Conservation (phyloP, 2,888 invertebrate genomes). For the Aethes cnicana region DNA sequence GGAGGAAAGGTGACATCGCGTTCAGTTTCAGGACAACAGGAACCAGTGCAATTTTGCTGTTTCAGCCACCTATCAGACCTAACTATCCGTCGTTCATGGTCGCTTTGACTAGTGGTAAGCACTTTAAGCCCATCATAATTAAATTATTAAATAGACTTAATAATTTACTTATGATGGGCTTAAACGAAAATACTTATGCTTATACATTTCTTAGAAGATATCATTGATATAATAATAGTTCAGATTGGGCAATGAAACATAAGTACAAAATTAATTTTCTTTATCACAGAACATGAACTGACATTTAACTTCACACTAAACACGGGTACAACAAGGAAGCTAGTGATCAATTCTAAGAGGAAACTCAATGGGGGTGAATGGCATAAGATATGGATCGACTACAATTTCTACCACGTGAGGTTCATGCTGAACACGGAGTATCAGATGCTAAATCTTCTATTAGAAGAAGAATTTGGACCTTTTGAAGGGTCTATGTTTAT, state of each 20-base stretch:
- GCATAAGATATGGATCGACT: slow-evolving; percentile 98
- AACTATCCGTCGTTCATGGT: slow-evolving; percentile 96
- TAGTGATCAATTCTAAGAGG: slow-evolving; percentile 91
- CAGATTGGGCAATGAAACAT: no score
- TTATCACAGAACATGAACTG: slow-evolving; percentile 87
- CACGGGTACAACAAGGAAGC: slow-evolving; percentile 90
- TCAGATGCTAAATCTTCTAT: slow-evolving; percentile 91
- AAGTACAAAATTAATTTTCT: not conserved
- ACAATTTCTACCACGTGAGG: slow-evolving; percentile 95
- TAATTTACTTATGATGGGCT: no score
- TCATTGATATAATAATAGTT: no score
- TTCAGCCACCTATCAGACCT: slow-evolving; percentile 94
- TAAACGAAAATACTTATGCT: no score
- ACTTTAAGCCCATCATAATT: no score
- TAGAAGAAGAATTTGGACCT: slow-evolving; percentile 94
- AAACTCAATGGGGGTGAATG: slow-evolving; percentile 95
- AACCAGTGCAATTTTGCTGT: slow-evolving; percentile 92
- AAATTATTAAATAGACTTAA: no score
- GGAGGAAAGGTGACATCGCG: slow-evolving; percentile 95
- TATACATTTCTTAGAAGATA: no score
- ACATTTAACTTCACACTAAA: slow-evolving; percentile 95
- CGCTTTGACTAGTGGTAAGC: slow-evolving; percentile 90
- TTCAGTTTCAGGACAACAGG: slow-evolving; percentile 97
- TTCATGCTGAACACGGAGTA: slow-evolving; percentile 96
- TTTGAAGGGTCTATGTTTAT: slow-evolving; percentile 97